phyloP scores from a whole-genome alignment of 2,888 invertebrate species.

The Nowickia ferox region DNA sequence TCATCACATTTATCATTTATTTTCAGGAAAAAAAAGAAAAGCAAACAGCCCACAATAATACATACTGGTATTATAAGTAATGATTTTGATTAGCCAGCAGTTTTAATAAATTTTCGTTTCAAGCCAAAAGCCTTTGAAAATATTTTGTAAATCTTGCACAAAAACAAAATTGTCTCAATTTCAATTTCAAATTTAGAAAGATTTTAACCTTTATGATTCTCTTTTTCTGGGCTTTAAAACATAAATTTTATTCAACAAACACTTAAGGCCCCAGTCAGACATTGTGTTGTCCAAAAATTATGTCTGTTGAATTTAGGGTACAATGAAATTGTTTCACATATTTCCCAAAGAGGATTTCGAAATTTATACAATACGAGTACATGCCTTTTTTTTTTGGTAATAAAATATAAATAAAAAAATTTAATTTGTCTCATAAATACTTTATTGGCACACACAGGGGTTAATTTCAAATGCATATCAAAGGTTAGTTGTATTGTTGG shows the following conservation, averaged over 20 bases:
- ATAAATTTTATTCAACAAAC: slow-evolving; percentile 54
- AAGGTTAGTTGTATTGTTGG: not conserved
- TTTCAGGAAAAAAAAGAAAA: slow-evolving; percentile 27
- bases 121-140: slow-evolving; percentile 30
- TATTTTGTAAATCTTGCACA: slow-evolving; percentile 31
- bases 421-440: slow-evolving; percentile 27
- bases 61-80: slow-evolving; percentile 34
- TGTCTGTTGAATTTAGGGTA: slow-evolving; percentile 35
- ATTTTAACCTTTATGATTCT: slow-evolving; percentile 26
- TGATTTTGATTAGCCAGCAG: slow-evolving; percentile 55
- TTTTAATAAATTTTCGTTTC: slow-evolving; percentile 52
- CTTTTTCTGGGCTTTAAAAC: slow-evolving; percentile 10
- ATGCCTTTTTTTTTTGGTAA: not conserved
- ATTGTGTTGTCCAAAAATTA: slow-evolving; percentile 23
- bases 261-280: slow-evolving; percentile 27
- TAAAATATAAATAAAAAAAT: slow-evolving; percentile 37
- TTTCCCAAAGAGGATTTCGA: slow-evolving; percentile 17
- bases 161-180: slow-evolving; percentile 70
- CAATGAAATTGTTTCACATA: slow-evolving; percentile 53
- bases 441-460: slow-evolving; percentile 28
- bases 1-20: slow-evolving; percentile 72
- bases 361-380: slow-evolving; percentile 17
- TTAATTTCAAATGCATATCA: slow-evolving; percentile 40
- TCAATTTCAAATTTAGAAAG: slow-evolving; percentile 17
- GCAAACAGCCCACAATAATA: slow-evolving; percentile 12